These are phyloP conservation scores for Pandemis corylana DNA, from an alignment of 2,888 invertebrate genomes.

Conservation along the genomic window DNA sequence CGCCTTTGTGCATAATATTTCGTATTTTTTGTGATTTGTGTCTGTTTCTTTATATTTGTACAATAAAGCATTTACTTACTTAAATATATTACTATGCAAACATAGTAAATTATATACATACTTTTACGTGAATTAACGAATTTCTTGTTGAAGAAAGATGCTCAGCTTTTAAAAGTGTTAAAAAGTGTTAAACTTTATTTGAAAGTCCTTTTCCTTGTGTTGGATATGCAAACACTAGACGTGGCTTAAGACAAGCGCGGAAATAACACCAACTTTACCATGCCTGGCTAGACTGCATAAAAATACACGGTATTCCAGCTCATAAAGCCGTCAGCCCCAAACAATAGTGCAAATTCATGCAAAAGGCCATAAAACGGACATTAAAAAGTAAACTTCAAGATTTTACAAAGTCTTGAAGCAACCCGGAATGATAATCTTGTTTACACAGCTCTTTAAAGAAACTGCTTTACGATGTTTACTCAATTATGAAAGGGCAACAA, in stretches of 20 bases:
- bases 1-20: too few relatives aligned
- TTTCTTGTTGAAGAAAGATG: too few relatives aligned
- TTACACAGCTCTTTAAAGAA: conserved; percentile 55
- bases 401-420: conserved; percentile 30
- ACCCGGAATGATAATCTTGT: conserved; percentile 58
- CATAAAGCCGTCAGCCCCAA: conserved; percentile 50
- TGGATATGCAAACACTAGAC: not conserved
- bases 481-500: conserved; percentile 54
- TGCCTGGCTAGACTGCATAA: conserved; percentile 44
- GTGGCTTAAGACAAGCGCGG: not conserved
- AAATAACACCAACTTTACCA: conserved; percentile 7
- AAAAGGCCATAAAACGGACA: conserved; percentile 42
- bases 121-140: too few relatives aligned
- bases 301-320: conserved; percentile 49
- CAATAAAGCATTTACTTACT: too few relatives aligned
- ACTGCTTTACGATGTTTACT: conserved; percentile 54
- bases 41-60: too few relatives aligned
- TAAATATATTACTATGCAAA: too few relatives aligned
- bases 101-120: too few relatives aligned
- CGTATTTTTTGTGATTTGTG: too few relatives aligned
- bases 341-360: conserved; percentile 48
- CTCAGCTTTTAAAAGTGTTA: not conserved
- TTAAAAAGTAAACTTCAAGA: conserved; percentile 31
- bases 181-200: not conserved
- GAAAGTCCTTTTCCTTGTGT: not conserved